A percentile compares a stretch with the other conserved stretches of the same genome.
phyloP scores from a whole-genome alignment of 2,113 vertebrate genomes.

The Crotalus horridus region DNA sequence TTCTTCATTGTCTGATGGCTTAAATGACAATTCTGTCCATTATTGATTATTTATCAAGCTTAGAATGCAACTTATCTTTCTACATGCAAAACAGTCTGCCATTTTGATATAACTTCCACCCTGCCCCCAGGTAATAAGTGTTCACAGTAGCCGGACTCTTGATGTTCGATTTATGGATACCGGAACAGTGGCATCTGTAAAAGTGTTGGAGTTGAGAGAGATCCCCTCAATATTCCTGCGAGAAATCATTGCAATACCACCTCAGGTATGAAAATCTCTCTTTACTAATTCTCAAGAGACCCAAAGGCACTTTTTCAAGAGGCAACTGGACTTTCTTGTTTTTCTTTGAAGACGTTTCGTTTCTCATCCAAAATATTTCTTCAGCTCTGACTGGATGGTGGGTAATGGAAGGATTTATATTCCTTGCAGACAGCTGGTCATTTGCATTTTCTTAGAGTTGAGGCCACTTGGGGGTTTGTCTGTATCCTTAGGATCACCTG shows the following conservation, averaged over 20 bases:
- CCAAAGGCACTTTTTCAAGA: not conserved
- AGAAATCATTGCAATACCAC: slow-evolving; percentile 80
- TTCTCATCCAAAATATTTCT: not conserved
- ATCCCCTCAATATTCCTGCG: slow-evolving; percentile 79
- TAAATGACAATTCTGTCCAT: not conserved
- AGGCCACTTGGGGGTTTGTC: not conserved
- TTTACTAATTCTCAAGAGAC: not conserved
- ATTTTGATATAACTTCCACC: not conserved
- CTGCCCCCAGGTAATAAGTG: slow-evolving; percentile 79
- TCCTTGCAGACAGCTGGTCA: not conserved
- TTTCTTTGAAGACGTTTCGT: not conserved
- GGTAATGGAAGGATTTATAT: not conserved
- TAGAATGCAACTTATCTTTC: not conserved
- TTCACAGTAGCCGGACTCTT: slow-evolving; percentile 81
- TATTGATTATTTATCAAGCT: not conserved
- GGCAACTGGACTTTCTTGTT: not conserved
- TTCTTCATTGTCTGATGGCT: not conserved
- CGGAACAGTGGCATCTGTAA: slow-evolving; percentile 81
- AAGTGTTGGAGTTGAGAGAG: slow-evolving; percentile 88
- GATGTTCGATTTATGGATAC: slow-evolving; percentile 86
- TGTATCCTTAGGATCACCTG: not conserved
- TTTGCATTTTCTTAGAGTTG: not conserved
- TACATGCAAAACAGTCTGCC: not conserved
- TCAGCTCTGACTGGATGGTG: not conserved
- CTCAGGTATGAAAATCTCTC: slow-evolving; percentile 75